Conservation (phyloP, 2,797 vertebrate genomes). For the Pyrocephalus nanus region DNA sequence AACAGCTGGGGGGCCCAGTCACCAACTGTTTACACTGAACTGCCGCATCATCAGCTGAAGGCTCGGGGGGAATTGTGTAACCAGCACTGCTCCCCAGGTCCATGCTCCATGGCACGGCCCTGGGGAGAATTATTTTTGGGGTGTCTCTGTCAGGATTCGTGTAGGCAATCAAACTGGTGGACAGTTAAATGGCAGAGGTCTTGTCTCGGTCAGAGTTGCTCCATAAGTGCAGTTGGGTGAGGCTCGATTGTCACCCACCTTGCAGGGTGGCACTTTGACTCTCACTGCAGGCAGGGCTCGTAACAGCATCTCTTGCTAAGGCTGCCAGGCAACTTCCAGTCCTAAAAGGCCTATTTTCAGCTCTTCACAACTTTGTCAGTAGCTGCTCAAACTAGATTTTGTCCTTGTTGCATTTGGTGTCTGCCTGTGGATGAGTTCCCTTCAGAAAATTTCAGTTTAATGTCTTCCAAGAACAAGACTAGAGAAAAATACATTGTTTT, state of each 20-base stretch:
- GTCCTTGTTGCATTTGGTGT: constrained; percentile 16
- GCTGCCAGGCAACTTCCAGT: neutral
- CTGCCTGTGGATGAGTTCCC: constrained; percentile 7
- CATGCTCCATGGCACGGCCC: rapidly evolving
- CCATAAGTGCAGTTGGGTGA: neutral
- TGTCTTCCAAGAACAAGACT: neutral
- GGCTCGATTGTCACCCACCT: neutral
- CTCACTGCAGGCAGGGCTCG: neutral
- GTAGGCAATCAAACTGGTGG: neutral
- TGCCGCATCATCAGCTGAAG: neutral
- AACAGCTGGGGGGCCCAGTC: neutral
- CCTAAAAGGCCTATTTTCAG: neutral
- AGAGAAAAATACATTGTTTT: constrained; percentile 4
- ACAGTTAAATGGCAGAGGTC: neutral
- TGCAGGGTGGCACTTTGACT: neutral
- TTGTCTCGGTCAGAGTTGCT: neutral
- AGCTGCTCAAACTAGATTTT: constrained; percentile 11
- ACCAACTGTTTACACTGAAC: neutral
- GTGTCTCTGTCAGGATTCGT: neutral
- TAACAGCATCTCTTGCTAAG: neutral
- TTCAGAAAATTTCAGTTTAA: neutral
- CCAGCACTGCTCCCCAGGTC: rapidly evolving
- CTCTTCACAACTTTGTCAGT: neutral
- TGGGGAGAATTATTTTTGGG: neutral
- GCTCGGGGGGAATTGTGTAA: neutral